A percentile compares a stretch with the other conserved stretches of the same genome.
These are phyloP conservation scores for Sinotaia quadrata DNA, from an alignment of 2,888 invertebrate species.

Conservation along the genomic window DNA sequence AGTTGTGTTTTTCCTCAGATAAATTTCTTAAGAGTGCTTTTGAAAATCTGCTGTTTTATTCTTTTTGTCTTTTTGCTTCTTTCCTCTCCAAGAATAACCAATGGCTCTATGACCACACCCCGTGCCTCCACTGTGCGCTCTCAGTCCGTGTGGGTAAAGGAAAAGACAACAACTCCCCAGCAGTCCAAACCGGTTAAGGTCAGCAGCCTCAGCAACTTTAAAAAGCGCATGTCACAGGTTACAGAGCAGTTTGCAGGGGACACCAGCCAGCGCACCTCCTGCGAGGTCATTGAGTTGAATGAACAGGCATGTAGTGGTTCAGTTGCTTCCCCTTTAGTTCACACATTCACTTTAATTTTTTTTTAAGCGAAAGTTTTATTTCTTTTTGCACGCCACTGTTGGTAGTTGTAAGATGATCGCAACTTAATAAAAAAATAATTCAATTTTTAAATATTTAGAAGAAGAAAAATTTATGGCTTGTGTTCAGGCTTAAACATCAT, in stretches of 20 bases:
- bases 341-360: neutral
- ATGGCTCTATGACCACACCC: conserved; percentile 31
- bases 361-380: neutral
- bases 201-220: conserved; percentile 39
- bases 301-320: conserved; percentile 80
- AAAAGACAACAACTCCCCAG: conserved; percentile 41
- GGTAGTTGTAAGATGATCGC: too few species aligned
- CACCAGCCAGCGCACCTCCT: conserved; percentile 53
- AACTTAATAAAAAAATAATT: too few species aligned
- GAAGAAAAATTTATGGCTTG: too few species aligned
- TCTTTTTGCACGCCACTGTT: neutral
- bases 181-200: conserved; percentile 22
- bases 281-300: conserved; percentile 72
- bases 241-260: conserved; percentile 41
- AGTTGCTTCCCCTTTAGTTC: conserved; percentile 24
- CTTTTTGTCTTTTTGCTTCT: conserved; percentile 18
- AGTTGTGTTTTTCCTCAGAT: too few species aligned
- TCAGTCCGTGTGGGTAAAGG: conserved; percentile 59
- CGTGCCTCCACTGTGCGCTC: conserved; percentile 34
- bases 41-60: too few species aligned
- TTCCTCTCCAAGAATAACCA: conserved; percentile 33
- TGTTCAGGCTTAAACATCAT: too few species aligned
- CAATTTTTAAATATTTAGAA: too few species aligned
- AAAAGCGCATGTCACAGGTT: conserved; percentile 55
- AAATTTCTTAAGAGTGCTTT: too few species aligned